Conservation (phyloP, 2,113 vertebrate genomes). For the Cyphomyrus plagiostoma region DNA sequence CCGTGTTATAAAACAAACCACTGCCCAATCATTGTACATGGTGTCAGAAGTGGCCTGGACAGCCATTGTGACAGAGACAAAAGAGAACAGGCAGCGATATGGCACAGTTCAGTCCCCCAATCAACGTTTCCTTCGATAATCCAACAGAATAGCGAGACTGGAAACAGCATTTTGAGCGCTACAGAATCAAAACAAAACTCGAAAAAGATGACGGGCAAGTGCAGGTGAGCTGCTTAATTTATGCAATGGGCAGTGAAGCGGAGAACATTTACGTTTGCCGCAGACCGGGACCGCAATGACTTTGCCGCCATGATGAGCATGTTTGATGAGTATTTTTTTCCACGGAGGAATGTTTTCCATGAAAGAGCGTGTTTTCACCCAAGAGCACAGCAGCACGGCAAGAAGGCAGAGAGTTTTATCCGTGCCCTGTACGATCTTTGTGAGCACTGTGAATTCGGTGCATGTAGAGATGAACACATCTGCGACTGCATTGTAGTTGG, state of each 20-base stretch:
- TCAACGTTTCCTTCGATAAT: background rate
- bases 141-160: background rate
- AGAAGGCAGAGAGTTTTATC: conserved; percentile 17
- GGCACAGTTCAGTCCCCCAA: background rate
- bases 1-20: too few species aligned
- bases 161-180: background rate
- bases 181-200: background rate
- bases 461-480: background rate
- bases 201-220: too few species aligned
- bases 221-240: too few species aligned
- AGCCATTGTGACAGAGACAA: too few species aligned
- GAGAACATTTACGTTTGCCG: background rate
- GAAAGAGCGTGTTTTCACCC: conserved; percentile 9
- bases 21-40: too few species aligned
- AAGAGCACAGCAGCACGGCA: background rate
- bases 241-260: background rate
- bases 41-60: too few species aligned
- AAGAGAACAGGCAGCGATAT: background rate
- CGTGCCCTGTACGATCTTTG: conserved; percentile 10
- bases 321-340: conserved; percentile 15
- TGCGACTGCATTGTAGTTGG: background rate
- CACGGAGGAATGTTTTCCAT: background rate
- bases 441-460: conserved; percentile 19
- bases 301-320: background rate
- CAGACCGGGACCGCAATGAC: background rate